phyloP scores from a whole-genome alignment of 2,888 invertebrate genomes.

The Dicyrtoma fusca region DNA sequence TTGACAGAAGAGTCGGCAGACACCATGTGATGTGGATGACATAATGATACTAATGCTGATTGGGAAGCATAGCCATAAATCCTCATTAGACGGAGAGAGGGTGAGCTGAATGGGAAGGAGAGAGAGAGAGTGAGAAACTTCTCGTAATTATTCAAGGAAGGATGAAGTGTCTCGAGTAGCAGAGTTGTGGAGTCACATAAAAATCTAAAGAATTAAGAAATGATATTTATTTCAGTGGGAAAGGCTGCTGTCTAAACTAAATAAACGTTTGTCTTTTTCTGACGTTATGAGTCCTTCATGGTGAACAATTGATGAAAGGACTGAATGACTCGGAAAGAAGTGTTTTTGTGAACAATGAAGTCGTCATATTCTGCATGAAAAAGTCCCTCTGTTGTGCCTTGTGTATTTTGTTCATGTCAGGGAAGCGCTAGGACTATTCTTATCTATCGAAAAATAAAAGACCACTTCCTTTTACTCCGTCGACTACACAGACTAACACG shows the following conservation, averaged over 20 bases:
- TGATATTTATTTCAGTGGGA: conserved; percentile 23
- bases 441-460: not conserved
- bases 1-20: too few relatives aligned
- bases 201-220: conserved; percentile 17
- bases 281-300: conserved; percentile 25
- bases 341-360: conserved; percentile 35
- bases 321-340: conserved; percentile 31
- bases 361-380: conserved; percentile 36
- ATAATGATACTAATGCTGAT: too few relatives aligned
- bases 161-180: not conserved
- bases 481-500: not conserved
- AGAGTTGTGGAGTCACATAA: not conserved
- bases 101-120: not conserved
- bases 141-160: not conserved
- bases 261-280: conserved; percentile 13
- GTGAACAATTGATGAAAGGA: conserved; percentile 33
- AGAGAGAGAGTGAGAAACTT: not conserved
- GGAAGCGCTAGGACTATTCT: not conserved
- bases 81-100: not conserved
- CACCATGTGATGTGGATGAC: too few relatives aligned
- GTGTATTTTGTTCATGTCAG: too few relatives aligned
- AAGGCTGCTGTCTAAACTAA: conserved; percentile 18
- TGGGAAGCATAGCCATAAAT: not conserved
- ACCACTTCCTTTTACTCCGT: not conserved
- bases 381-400: not conserved